Conservation (phyloP, 37 sponge, comb jelly and placozoan genomes). For the Bolinopsis microptera region DNA sequence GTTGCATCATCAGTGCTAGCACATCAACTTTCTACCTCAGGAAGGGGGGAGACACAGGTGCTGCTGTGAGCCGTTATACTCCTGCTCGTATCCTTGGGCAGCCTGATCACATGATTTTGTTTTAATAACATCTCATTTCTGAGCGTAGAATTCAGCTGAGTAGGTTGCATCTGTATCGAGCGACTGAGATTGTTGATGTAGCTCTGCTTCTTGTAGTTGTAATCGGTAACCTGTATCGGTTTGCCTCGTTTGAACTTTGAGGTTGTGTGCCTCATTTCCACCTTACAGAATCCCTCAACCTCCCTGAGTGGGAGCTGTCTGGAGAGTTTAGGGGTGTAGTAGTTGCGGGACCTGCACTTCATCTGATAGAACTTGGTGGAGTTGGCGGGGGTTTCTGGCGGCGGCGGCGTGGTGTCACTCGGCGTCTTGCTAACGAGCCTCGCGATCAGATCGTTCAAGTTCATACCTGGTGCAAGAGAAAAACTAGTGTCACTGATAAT, state of each 20-base stretch:
- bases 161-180: conserved; percentile 17
- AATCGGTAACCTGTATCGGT: neutral
- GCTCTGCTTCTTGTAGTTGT: neutral
- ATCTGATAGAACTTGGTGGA: conserved; percentile 32
- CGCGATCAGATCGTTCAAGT: neutral
- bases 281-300: conserved; percentile 30
- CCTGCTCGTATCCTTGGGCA: neutral
- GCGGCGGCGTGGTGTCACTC: neutral
- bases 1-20: no score
- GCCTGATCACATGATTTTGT: neutral
- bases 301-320: conserved; percentile 35
- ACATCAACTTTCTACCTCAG: neutral
- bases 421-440: neutral
- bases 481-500: no score
- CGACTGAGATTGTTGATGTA: neutral
- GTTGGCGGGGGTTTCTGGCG: neutral
- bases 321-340: neutral
- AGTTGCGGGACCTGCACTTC: conserved; percentile 11
- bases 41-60: neutral
- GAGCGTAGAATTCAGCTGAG: neutral
- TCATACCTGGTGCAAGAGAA: no score
- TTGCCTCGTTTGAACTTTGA: neutral
- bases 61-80: neutral
- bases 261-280: conserved; percentile 14
- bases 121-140: neutral